A percentile compares a stretch with the other conserved stretches of the same genome.
phyloP scores from a whole-genome alignment of 2,888 invertebrate genomes.

The Patella depressa region DNA sequence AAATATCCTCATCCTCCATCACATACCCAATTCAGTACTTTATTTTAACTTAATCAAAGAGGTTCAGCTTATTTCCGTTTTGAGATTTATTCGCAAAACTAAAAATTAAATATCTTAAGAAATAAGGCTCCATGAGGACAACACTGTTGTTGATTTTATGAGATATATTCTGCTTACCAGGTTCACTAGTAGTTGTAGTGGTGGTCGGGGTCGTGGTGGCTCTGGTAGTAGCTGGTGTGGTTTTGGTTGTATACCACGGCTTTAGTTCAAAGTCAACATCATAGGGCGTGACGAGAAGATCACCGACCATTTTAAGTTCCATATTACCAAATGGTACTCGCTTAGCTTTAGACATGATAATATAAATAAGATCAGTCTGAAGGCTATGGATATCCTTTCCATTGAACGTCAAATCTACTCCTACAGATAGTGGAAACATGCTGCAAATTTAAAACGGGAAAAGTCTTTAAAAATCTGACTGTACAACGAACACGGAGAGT shows the following conservation, averaged over 20 bases:
- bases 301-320: conserved; percentile 35
- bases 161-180: not conserved
- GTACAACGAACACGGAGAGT: no score
- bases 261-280: conserved; percentile 19
- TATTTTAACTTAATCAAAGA: no score
- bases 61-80: no score
- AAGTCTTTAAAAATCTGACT: no score
- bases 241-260: conserved; percentile 21
- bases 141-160: no score
- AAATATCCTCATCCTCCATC: no score
- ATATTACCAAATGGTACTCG: conserved; percentile 16
- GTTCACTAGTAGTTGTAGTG: not conserved
- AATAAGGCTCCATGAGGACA: no score
- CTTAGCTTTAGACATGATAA: conserved; percentile 27
- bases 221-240: conserved; percentile 15
- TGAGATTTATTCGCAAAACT: no score
- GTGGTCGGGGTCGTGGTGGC: not conserved
- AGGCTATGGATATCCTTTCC: conserved; percentile 28
- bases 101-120: no score
- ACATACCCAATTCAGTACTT: no score
- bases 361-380: conserved; percentile 29
- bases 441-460: not conserved
- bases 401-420: conserved; percentile 26
- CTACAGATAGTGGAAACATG: conserved; percentile 18
- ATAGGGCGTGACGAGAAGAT: conserved; percentile 33